Conservation (phyloP, 2,797 vertebrate species). For the Simalia tracyae region DNA sequence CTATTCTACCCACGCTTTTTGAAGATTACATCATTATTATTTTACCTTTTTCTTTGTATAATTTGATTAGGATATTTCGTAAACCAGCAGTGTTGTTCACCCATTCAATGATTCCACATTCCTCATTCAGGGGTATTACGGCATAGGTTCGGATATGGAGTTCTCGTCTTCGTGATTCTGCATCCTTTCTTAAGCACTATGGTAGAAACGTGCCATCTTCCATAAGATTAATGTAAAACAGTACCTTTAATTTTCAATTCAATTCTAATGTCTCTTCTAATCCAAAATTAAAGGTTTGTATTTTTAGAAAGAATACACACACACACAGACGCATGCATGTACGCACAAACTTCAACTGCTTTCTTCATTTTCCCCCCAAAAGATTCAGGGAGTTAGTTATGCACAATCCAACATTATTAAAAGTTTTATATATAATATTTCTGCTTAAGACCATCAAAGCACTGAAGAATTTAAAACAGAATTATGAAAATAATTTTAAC, state of each 20-base stretch:
- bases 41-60: slow-evolving; percentile 96
- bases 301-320: not conserved
- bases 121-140: slow-evolving; percentile 95
- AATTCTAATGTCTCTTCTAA: not conserved
- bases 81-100: slow-evolving; percentile 95
- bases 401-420: not conserved
- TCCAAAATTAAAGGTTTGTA: not conserved
- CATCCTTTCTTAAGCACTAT: slow-evolving; percentile 95
- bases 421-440: not conserved
- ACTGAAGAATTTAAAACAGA: not conserved
- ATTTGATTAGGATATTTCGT: slow-evolving; percentile 92
- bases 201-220: slow-evolving; percentile 29
- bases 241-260: not conserved
- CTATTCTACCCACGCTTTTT: not conserved
- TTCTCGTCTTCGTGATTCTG: slow-evolving; percentile 93
- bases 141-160: slow-evolving; percentile 95
- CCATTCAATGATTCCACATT: slow-evolving; percentile 98
- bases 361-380: not conserved
- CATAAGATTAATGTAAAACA: slow-evolving; percentile 13
- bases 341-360: not conserved
- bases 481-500: not conserved
- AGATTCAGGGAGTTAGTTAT: not conserved
- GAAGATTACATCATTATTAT: not conserved
- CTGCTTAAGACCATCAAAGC: not conserved
- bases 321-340: rapidly evolving